Evolutionary conservation across 2,888 invertebrate genomes (phyloP), one percentile per base, ranked within the genome.

Genomic region (Cantharis lateralis): DNA sequence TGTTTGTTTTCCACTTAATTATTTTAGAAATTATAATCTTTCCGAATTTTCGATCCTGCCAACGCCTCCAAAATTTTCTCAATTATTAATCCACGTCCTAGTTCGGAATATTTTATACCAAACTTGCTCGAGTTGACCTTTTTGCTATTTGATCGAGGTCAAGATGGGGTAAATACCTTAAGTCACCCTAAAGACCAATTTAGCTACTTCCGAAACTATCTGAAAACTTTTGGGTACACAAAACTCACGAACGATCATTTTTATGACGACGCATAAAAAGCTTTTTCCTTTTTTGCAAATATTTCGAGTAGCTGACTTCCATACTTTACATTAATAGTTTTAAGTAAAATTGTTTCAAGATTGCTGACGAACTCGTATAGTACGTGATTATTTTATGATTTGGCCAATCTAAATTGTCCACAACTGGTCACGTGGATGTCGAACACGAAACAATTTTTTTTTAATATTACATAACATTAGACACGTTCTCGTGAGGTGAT

Each of bases 321-420:
- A n/a, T n/a, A 68, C 64, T 68, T 77, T 68, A 62, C 24, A 48
- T 68, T 78, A 78, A 75, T 75, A 75, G 72, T 71, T 77, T 48
- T 78, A 77, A 79, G 78, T 73, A 78, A 76, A 74, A 69, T 74
- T 70, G 79, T 75, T 78, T 71, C 72, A 78, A 79, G 79, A 79
- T 76, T 76, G 78, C 78, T 80, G 80, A 78, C 80, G 78, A 74
- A 79, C 78, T 80, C 71, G 75, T 75, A 72, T 62, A 74, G 77
- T 71, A 80, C 81, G 81, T 81, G 81, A 80, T 81, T 80, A 79
- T 73, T 78, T 77, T 66, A 70, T 78, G 81, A 81, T 81, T 81
- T 81, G 80, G 80, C 81, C 78, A 81, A 81, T 81, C 66, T 75
- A 74, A 74, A 81, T 77, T 80, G 80, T 80, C 75, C 80, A 79